phyloP scores from a whole-genome alignment of 2,797 vertebrate genomes.

The Lutjanus campechanus region DNA sequence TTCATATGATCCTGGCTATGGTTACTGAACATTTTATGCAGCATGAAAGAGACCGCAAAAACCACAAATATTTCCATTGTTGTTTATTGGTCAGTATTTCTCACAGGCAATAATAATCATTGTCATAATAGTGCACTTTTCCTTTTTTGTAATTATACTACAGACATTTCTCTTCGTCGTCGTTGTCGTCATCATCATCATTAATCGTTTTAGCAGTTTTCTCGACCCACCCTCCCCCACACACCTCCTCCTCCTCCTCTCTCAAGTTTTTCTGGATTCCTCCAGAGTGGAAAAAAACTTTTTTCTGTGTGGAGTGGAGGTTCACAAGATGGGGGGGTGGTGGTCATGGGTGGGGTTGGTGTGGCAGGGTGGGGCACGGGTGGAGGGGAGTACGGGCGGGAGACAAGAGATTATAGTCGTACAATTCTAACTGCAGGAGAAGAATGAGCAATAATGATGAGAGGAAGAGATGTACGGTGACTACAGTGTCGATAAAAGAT shows the following conservation, averaged over 20 bases:
- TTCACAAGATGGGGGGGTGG: constrained; percentile 19
- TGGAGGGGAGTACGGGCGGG: constrained; percentile 25
- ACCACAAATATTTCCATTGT: constrained; percentile 68
- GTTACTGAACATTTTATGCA: background rate
- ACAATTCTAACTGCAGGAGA: constrained; percentile 75
- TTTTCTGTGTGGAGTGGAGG: constrained; percentile 56
- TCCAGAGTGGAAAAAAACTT: constrained; percentile 54
- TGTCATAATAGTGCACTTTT: constrained; percentile 87
- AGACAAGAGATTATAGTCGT: constrained; percentile 77
- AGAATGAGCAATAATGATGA: constrained; percentile 82
- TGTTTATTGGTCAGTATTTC: constrained; percentile 88
- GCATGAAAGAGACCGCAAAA: constrained; percentile 28
- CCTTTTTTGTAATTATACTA: constrained; percentile 84
- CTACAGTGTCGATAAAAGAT: constrained; percentile 85
- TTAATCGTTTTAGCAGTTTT: constrained; percentile 60
- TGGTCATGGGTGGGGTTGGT: background rate
- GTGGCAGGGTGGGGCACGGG: background rate
- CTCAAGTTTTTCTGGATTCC: constrained; percentile 47
- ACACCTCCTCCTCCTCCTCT: constrained; percentile 37
- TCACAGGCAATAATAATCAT: constrained; percentile 89
- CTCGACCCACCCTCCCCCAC: constrained; percentile 51
- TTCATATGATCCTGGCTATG: background rate
- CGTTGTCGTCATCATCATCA: constrained; percentile 59
- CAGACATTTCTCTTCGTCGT: constrained; percentile 84
- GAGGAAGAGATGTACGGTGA: constrained; percentile 76